These are phyloP conservation scores for Pseudococcus jackbeardsleyi DNA, from an alignment of 2,888 invertebrate genomes.

Conservation along the genomic window DNA sequence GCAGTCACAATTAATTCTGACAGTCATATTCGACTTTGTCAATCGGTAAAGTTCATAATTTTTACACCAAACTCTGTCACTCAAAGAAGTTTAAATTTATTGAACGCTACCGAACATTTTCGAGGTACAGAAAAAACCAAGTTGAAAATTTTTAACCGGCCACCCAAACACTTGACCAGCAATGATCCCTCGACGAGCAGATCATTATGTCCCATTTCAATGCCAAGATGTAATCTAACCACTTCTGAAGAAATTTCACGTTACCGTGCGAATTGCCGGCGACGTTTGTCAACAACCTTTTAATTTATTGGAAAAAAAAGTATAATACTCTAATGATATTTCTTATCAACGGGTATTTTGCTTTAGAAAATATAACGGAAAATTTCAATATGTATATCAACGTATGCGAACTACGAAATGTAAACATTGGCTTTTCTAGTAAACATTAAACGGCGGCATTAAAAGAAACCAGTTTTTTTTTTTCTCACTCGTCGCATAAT, in stretches of 20 bases:
- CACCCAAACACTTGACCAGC: conserved; percentile 6
- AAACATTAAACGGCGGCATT: background rate
- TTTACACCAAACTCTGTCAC: background rate
- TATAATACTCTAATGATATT: background rate
- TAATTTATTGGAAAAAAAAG: background rate
- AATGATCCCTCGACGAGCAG: background rate
- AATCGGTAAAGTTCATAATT: background rate
- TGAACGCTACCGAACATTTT: background rate
- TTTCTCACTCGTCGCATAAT: background rate
- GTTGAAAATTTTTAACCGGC: background rate
- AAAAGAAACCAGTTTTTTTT: conserved; percentile 21
- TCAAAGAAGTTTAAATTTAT: background rate
- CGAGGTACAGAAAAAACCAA: background rate
- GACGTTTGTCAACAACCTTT: background rate
- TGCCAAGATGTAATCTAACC: background rate
- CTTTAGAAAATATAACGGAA: background rate
- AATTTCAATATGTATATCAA: conserved; percentile 9
- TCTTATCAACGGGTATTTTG: conserved; percentile 1
- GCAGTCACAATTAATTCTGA: too few species aligned
- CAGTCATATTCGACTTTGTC: too few species aligned
- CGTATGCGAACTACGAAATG: background rate
- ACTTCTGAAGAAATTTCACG: background rate
- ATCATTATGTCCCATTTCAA: background rate
- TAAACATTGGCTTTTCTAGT: conserved; percentile 22
- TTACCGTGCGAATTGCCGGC: background rate